Percentiles rank a stretch among this genome's conserved stretches.
phyloP scores from a whole-genome alignment of 2,797 vertebrate species.

The Choloepus didactylus region DNA sequence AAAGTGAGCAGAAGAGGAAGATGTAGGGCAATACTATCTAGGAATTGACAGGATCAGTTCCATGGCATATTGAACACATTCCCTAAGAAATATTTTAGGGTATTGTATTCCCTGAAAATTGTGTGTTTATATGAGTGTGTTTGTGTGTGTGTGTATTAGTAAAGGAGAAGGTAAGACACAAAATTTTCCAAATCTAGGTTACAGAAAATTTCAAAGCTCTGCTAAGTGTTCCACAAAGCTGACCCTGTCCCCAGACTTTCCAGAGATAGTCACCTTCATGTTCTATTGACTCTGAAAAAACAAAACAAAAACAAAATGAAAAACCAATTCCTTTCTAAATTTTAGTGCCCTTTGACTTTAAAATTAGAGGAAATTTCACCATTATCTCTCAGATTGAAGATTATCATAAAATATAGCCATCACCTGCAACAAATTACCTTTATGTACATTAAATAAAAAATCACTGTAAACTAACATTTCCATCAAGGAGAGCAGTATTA shows the following conservation, averaged over 20 bases:
- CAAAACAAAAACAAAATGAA: too few species aligned
- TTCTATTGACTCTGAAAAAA: not conserved
- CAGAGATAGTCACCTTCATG: not conserved
- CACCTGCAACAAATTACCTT: constrained; percentile 23
- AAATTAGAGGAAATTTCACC: constrained; percentile 3
- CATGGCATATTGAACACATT: not conserved
- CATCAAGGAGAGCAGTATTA: not conserved
- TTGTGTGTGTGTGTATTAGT: not conserved
- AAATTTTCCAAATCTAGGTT: not conserved
- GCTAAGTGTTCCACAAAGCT: not conserved
- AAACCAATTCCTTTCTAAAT: not conserved
- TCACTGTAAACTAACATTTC: constrained; percentile 25
- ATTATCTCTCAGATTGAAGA: not conserved
- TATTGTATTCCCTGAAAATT: not conserved
- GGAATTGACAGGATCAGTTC: not conserved
- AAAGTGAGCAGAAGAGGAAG: not conserved
- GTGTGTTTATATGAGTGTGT: not conserved
- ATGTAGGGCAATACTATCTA: not conserved
- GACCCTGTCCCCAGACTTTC: not conserved
- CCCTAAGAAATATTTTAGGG: not conserved
- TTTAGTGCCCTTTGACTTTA: constrained; percentile 38
- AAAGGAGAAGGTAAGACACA: not conserved
- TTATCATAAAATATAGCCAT: not conserved
- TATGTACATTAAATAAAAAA: constrained; percentile 4
- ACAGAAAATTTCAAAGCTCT: not conserved